Conservation (phyloP, 1,140 invertebrate genomes). For the Sinonovacula constricta region DNA sequence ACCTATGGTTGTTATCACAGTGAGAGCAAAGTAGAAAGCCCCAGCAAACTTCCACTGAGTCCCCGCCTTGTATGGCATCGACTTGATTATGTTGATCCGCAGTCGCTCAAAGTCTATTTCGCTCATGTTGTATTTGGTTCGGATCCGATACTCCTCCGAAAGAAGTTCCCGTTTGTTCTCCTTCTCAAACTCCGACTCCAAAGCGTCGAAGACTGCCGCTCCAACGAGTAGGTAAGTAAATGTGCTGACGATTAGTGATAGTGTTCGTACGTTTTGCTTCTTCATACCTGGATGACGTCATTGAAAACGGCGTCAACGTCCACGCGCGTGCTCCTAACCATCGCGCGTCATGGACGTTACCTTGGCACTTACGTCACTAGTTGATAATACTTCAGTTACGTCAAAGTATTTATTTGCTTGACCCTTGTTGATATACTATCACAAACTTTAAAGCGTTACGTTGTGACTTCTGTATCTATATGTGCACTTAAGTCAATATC, state of each 20-base stretch:
- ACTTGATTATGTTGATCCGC: constrained; percentile 94
- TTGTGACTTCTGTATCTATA: no score
- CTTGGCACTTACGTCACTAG: no score
- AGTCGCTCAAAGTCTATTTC: constrained; percentile 95
- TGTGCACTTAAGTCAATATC: no score
- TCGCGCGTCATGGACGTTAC: constrained; percentile 6
- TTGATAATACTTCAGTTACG: no score
- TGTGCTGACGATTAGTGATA: constrained; percentile 98
- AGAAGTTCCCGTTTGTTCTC: constrained; percentile 90
- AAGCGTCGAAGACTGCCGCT: constrained; percentile 98
- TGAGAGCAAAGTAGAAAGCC: constrained; percentile 99
- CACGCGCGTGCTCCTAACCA: constrained; percentile 29
- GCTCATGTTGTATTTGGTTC: constrained; percentile 96
- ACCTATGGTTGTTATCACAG: constrained; percentile 99
- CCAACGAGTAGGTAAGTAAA: constrained; percentile 99
- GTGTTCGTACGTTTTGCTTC: constrained; percentile 98
- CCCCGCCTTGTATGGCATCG: constrained; percentile 98
- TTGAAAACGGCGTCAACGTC: constrained; percentile 4
- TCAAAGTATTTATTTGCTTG: no score
- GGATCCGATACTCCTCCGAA: constrained; percentile 86
- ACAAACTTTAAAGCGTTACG: no score
- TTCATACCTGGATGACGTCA: constrained; percentile 83
- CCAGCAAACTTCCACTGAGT: constrained; percentile 93
- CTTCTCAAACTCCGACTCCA: constrained; percentile 97
- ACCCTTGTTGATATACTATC: no score